Base-by-base conservation (phyloP, 2,113 vertebrate genomes). In the Thalassoma bifasciatum region DNA sequence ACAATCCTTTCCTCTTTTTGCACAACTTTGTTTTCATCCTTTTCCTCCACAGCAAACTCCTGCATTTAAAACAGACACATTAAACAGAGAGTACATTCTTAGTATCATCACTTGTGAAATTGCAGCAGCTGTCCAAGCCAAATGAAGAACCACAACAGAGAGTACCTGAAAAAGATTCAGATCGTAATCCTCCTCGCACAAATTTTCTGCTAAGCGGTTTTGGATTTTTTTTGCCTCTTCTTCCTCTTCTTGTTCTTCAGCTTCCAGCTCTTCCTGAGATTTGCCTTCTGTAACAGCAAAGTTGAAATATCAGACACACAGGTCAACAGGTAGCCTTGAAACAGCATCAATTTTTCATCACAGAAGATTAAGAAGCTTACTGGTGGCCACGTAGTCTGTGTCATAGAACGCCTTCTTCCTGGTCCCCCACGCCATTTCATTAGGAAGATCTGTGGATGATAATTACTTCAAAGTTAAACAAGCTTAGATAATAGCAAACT, bases 151-250 rank as follows among this genome's bases (percentile, higher is more conserved):
- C 21, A 2, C 21, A 42, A 16, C 11, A 21, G 24, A 40, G 40
- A 67, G 30, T 91, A 95, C 95, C 92, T 96, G 93, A 12, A 99
- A 92, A 75, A 97, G 85, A 65, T 93, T 94, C 30, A 99, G 86
- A 68, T 97, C 97, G 1, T 96, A 98, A 78, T 99, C 98, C 6
- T 99, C 98, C 66, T 99, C 98, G 1, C 93, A 95, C 49, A 99
- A 86, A 77, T 90, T 91, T 34, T 91, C 94, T 23, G 93, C 94
- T 62, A 99, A 81, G 34, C 98, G 94, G 11, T 83, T 95, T 85
- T 99, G 98, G 86, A 99, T 95, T 37, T 92, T 93, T 69, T 95
- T 96, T 3, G 98, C 98, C 59, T 97, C 98, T 70, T 95, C 94
- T 72, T 99, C 98, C 66, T 99, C 98, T 58, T 99, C 98, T 72